Base-by-base conservation (phyloP, 1,140 invertebrate species). In the Lamellibrachia luymesi region DNA sequence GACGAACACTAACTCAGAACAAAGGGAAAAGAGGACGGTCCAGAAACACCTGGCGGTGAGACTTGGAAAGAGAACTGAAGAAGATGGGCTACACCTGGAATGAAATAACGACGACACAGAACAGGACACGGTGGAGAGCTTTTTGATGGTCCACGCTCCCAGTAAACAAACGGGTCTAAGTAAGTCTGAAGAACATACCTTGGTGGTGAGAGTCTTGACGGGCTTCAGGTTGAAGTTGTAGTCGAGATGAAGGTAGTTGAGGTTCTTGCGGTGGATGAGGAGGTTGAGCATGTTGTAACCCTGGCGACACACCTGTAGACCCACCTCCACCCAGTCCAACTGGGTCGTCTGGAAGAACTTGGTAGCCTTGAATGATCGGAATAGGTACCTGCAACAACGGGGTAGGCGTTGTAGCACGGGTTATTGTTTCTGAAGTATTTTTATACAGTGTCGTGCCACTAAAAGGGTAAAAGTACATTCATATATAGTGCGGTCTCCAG, bases 171-270 rank as follows among this genome's bases (percentile, higher is more conserved):
- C 38, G 38, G 38, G 38, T 38, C 38, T 38, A 38, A 38, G 38
- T 38, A 38, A 38, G 38, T 38, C 38, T 38, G 38, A n/a, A 27
- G 90, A 25, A 91, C 90, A n/a, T 91, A 95, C 96, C 95, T 99
- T 99, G 0, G 99, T 99, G 0, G 99, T 99, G 56, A 99, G 97
- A 0, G 99, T 99, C 96, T 99, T 99, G 0, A 99, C 99, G 0
- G 99, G 99, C 96, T 99, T 99, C 95, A 99, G 97, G 96, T 99
- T 99, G 95, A 99, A 99, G 96, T 99, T 99, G 96, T 99, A 99
- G 97, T 99, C 99, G 96, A 99, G 97, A 97, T 99, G 99, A 51
- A 99, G 97, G 96, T 99, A 99, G 96, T 99, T 99, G 10, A 99
- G 97, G 96, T 99, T 99, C 96, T 99, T 99, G 92, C 99, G 98